Evolutionary conservation across 2,113 vertebrate genomes (phyloP).

Genomic region (Tychaedon coryphoeus): DNA sequence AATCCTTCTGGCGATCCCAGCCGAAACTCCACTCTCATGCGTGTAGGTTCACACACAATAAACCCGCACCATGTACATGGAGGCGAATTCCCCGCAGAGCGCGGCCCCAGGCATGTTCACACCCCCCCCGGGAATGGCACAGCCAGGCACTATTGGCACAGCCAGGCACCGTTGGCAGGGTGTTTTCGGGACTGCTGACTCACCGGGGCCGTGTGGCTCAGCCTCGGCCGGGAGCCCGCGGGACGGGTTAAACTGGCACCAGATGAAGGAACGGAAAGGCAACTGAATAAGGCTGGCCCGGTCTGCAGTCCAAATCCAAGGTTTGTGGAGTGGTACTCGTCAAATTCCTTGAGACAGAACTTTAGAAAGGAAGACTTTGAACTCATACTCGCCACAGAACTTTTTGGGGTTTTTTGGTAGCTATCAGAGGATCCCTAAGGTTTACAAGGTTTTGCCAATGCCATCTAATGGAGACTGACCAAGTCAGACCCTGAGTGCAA

Average conservation of each 20-base stretch:
- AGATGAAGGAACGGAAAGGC: background rate
- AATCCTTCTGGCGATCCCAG: background rate
- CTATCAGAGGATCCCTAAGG: background rate
- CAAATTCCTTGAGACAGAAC: background rate
- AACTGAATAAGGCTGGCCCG: background rate
- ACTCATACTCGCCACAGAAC: background rate
- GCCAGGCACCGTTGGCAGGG: rapidly evolving
- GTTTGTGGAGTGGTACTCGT: background rate
- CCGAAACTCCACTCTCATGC: background rate
- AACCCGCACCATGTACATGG: rapidly evolving
- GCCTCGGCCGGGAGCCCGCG: background rate
- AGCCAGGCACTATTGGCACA: rapidly evolving
- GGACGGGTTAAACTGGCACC: background rate
- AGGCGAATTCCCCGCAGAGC: rapidly evolving
- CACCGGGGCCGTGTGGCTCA: background rate
- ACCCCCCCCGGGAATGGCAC: rapidly evolving
- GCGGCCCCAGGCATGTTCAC: background rate
- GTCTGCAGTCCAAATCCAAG: background rate
- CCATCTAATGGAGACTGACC: background rate
- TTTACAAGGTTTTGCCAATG: background rate
- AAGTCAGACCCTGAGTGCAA: background rate
- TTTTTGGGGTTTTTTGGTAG: background rate
- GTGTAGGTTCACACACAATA: background rate
- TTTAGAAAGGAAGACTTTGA: background rate
- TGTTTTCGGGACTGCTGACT: background rate